Base-by-base conservation (phyloP, 2,797 vertebrate genomes). In the Toxotes lorentzi region DNA sequence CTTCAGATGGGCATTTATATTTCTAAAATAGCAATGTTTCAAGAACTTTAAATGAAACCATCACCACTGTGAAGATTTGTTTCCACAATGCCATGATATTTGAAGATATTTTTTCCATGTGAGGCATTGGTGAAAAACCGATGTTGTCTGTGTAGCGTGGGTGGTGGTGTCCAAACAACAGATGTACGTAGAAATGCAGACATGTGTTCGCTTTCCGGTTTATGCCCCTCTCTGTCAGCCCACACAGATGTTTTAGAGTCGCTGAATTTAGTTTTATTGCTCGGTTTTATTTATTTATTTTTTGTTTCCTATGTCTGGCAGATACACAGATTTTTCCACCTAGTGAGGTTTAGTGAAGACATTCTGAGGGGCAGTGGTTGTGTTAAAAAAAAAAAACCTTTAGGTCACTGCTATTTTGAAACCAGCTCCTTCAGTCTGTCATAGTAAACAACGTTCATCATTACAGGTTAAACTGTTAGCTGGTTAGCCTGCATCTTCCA, bases 91-190 rank as follows among this genome's bases (percentile, higher is more conserved):
- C 0, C 0, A 4, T 61, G 51, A 63, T 70, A 59, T 59, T 56
- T 73, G n/a, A 23, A 21, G 43, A 43, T 69, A 13, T 57, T 32
- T 4, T 41, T 48, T 35, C 61, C n/a, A 9, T 3, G 7, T n/a
- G 27, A 48, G 17, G 8, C 54, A 2, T 14, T 16, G 14, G 60
- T 24, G 27, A 7, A 61, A 40, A 54, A 30, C 27, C 27, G 4
- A 4, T 30, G 27, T 30, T 30, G 27, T 30, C 45, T 21, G 70
- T 47, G 24, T 13, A 5, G 79, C 13, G 86, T 90, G 81, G 90
- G 90, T 30, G 89, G 73, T 19, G 47, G 63, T 24, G 81, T 86
- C 77, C 35, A 81, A 91, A 90, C 85, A 87, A 78, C 90, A 91
- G 92, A 88, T 88, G 89, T 83, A 84, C 12, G 4, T 70, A 71